Conservation (phyloP, 1,140 invertebrate species). For the Cyphomyrmex costatus region DNA sequence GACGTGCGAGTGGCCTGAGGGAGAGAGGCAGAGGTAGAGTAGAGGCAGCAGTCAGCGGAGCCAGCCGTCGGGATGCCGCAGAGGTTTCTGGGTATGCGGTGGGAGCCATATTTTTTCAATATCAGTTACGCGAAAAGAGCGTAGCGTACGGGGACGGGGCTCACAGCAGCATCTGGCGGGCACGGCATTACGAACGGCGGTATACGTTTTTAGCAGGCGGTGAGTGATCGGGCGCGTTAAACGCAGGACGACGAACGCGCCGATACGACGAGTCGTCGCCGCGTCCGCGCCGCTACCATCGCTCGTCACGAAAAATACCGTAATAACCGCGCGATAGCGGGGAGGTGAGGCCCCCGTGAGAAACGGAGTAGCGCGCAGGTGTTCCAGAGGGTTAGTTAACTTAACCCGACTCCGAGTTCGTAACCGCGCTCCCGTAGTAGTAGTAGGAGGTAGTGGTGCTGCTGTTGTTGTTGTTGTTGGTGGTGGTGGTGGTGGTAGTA, state of each 20-base stretch:
- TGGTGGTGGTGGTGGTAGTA: slow-evolving; percentile 42
- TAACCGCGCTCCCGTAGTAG: no score
- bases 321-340: slow-evolving; percentile 51
- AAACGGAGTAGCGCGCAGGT: slow-evolving; percentile 77
- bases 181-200: slow-evolving; percentile 69
- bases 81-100: slow-evolving; percentile 85
- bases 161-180: slow-evolving; percentile 74
- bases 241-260: slow-evolving; percentile 27
- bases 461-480: slow-evolving; percentile 28
- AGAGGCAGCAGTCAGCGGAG: slow-evolving; percentile 11
- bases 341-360: slow-evolving; percentile 33
- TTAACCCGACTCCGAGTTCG: slow-evolving; percentile 79
- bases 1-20: slow-evolving; percentile 70
- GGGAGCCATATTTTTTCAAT: slow-evolving; percentile 85
- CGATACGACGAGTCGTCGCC: slow-evolving; percentile 29
- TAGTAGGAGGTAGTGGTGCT: slow-evolving; percentile 44
- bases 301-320: slow-evolving; percentile 45
- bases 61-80: slow-evolving; percentile 79
- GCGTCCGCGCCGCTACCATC: slow-evolving; percentile 29
- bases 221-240: slow-evolving; percentile 62
- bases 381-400: slow-evolving; percentile 80
- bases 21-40: slow-evolving; percentile 20
- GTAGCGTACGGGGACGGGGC: slow-evolving; percentile 57
- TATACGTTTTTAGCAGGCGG: no score
- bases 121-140: slow-evolving; percentile 84